Evolutionary conservation across 2,888 invertebrate genomes (phyloP), one percentile per base, ranked within the genome.

Genomic region (Acleris literana): DNA sequence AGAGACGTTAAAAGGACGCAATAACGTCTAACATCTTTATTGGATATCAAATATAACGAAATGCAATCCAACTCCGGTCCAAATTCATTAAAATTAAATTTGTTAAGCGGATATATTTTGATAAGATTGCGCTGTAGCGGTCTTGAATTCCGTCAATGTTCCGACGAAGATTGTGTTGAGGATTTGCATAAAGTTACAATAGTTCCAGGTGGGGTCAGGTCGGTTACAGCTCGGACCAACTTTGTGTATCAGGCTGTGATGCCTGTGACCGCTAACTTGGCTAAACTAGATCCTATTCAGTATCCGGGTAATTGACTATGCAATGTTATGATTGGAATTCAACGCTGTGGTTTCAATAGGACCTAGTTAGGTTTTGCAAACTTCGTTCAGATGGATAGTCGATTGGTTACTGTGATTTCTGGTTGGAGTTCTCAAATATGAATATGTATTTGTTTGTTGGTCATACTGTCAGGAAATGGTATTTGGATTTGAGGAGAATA

Each of bases 101-200:
- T 52, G 16, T 22, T n/a, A 46, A 57, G 43, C 29, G 43, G 44
- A 61, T 60, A 18, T 48, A 54, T 59, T 54, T 22, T n/a, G 20
- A 16, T 43, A 52, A 61, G 52, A 66, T 61, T 51, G 49, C 17
- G 44, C 51, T 22, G 17, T 39, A 39, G 25, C 48, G 44, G 64
- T 7, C 25, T 17, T 33, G 55, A 39, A 39, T 33, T 56, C 44
- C 46, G 44, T 46, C 61, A 56, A 56, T 61, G 22, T 61, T 61
- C 20, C 13, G 43, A 29, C 44, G 33, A 1, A 44, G 46, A 46
- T 61, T n/a, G 29, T 48, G 52, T 55, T 60, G 22, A 29, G 20
- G 20, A 57, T 66, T 66, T 61, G 56, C 65, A 66, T 66, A 52
- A 66, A 56, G 44, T 66, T 46, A 58, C 18, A 39, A 48, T 49